Evolutionary conservation across 1,140 invertebrate species (phyloP).

Genomic region (Rhopalosiphum maidis): DNA sequence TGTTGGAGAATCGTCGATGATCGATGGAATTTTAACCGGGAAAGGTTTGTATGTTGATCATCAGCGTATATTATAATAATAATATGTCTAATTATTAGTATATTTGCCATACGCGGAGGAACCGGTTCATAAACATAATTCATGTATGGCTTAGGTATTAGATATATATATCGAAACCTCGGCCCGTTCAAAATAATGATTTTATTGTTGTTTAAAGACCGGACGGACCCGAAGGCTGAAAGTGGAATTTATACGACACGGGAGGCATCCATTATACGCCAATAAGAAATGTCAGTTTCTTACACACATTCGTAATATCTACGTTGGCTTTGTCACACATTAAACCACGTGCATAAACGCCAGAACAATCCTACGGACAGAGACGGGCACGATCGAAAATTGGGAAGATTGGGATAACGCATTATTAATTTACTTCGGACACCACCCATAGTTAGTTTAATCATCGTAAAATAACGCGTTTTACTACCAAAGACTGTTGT

Average conservation of each 20-base stretch:
- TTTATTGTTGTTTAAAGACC: neutral
- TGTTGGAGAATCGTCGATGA: neutral
- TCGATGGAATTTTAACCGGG: constrained; percentile 28
- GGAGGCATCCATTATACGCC: neutral
- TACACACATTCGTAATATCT: neutral
- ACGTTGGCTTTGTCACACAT: neutral
- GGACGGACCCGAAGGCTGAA: neutral
- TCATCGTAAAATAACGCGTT: constrained; percentile 10
- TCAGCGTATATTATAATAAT: neutral
- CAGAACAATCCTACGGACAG: neutral
- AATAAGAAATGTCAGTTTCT: neutral
- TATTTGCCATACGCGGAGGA: neutral
- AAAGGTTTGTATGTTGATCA: neutral
- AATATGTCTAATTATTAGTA: constrained; percentile 27
- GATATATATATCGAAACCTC: neutral
- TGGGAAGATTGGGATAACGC: neutral
- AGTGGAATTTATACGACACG: neutral
- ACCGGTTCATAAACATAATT: neutral
- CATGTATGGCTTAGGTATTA: neutral
- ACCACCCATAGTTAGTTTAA: constrained; percentile 22
- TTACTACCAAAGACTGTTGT: neutral
- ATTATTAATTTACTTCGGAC: neutral
- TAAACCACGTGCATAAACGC: neutral
- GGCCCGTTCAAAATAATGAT: neutral
- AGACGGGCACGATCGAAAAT: too few relatives aligned